Evolutionary conservation across 2,888 invertebrate species (phyloP).

Genomic region (Patella caerulea): DNA sequence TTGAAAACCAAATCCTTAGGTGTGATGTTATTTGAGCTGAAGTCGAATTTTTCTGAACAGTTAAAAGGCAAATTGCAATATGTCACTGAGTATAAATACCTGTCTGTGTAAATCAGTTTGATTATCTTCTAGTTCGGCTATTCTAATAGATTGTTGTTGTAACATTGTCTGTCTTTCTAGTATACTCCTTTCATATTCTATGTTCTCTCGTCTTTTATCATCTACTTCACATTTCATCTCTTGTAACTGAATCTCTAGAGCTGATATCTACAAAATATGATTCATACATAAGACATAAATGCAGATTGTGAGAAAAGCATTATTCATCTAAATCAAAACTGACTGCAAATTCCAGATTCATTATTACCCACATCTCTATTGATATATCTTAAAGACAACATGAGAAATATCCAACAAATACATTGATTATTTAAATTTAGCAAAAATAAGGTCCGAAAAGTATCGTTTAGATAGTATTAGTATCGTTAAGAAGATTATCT

Average conservation of each 20-base stretch:
- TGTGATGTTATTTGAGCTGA: conserved; percentile 2
- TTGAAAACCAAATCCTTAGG: not conserved
- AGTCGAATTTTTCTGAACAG: not conserved
- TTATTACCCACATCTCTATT: no score
- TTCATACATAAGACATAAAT: not conserved
- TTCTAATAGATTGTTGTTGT: conserved; percentile 48
- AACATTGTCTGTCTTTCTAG: conserved; percentile 56
- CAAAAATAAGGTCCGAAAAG: no score
- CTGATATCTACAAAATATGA: conserved; percentile 42
- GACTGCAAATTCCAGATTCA: no score
- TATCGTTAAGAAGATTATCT: no score
- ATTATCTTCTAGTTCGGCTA: conserved; percentile 56
- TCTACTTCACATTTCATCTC: conserved; percentile 45
- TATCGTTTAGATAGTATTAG: no score
- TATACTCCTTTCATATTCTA: conserved; percentile 48
- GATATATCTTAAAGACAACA: no score
- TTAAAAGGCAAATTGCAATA: no score
- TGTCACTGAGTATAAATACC: conserved; percentile 32
- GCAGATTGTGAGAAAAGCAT: not conserved
- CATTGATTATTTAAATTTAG: no score
- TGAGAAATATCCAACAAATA: no score
- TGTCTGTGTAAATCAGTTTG: conserved; percentile 52
- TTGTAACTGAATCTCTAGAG: conserved; percentile 44
- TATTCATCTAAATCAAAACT: no score
- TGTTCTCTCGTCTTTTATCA: conserved; percentile 48